Base-by-base conservation (phyloP, 2,113 vertebrate genomes). In the Orthonyx spaldingii region DNA sequence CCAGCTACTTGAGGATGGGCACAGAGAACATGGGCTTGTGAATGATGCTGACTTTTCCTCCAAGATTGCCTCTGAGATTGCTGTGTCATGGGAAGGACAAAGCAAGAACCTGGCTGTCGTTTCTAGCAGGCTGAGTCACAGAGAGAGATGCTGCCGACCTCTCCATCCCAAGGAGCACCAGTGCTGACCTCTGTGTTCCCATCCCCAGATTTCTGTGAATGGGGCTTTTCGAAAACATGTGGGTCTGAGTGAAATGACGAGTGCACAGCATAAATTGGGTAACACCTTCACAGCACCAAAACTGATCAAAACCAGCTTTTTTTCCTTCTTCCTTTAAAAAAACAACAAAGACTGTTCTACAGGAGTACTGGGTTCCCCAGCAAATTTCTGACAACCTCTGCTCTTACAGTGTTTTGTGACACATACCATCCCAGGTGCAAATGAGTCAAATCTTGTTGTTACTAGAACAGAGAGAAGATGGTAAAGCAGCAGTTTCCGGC, bases 41-140 rank as follows among this genome's bases (percentile, higher is more conserved):
- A 87, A 41, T 44, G 55, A 65, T 12, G 26, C 39, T 59, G 68
- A 14, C 7, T 83, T 70, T 59, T 74, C 72, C 44, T 65, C 32
- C 0, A 2, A 57, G 50, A 57, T 24, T 92, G 76, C 56, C 66
- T 91, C 37, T 28, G 22, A 53, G 60, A 56, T 56, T 71, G 71
- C 79, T 96, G 68, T 86, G 83, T 95, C 88, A 81, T 2, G 2
- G 26, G 20, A 26, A 91, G 76, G 76, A 86, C 60, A 63, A 84
- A 56, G 35, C 33, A 77, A 72, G 76, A 77, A 28, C 23, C 47
- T 55, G 46, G 26, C 21, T 18, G 19, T 71, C 37, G 32, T 55
- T 92, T 77, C 46, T 88, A 90, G 50, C 22, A 59, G 55, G 37
- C 57, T 86, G 85, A 92, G 33, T 86, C 63, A 84, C 0, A 3